These are phyloP conservation scores for Heterotilapia buettikoferi DNA, from an alignment of 2,113 vertebrate genomes.

Conservation along the genomic window DNA sequence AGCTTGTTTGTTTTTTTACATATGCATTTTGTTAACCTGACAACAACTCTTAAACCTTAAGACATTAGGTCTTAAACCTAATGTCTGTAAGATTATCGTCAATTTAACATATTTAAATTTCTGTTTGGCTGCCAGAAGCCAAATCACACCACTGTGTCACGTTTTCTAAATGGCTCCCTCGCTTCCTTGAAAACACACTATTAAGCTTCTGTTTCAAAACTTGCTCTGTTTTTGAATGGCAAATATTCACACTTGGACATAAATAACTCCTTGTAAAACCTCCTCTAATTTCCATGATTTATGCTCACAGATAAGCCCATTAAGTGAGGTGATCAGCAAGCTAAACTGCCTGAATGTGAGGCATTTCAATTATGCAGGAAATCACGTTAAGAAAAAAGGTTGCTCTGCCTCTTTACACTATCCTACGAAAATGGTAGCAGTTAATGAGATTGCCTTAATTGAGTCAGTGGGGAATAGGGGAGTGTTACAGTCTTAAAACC, in stretches of 20 bases:
- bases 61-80: not conserved
- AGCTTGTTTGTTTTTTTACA: not conserved
- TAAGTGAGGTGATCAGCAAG: conserved; percentile 37
- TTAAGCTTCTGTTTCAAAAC: not conserved
- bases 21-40: not conserved
- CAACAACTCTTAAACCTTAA: no score
- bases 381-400: conserved; percentile 62
- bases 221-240: not conserved
- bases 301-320: conserved; percentile 32
- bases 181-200: not conserved
- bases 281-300: conserved; percentile 53
- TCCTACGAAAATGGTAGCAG: conserved; percentile 41
- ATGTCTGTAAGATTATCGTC: not conserved
- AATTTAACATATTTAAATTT: not conserved
- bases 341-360: conserved; percentile 46
- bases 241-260: conserved; percentile 15
- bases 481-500: conserved; percentile 32
- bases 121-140: not conserved
- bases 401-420: conserved; percentile 9
- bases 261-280: conserved; percentile 12
- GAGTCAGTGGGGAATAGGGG: conserved; percentile 52
- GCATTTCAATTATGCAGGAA: conserved; percentile 64
- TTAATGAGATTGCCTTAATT: conserved; percentile 69
- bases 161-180: not conserved
- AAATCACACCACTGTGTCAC: not conserved